phyloP scores from a whole-genome alignment of 1,140 invertebrate species.

The Bombyx mori region ASM3026992v2 NC_085118.1:1993501-1994000 shows the following conservation, averaged over 20 bases:
- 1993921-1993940: conserved; percentile 41
- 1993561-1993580: conserved; percentile 29
- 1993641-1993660: conserved; percentile 42
- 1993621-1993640: conserved; percentile 40
- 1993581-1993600: conserved; percentile 52
- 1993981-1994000: conserved; percentile 39
- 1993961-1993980: conserved; percentile 38
- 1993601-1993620: conserved; percentile 52
- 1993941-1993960: conserved; percentile 47
- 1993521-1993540: conserved; percentile 59
- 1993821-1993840: conserved; percentile 51
- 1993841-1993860: conserved; percentile 40
- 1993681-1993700: conserved; percentile 33
- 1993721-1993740: conserved; percentile 32
- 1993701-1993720: conserved; percentile 50
- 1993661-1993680: conserved; percentile 18
- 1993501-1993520: conserved; percentile 55
- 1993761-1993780: conserved; percentile 21
- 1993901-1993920: conserved; percentile 14
- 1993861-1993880: conserved; percentile 23
- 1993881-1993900: conserved; percentile 10
- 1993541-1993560: conserved; percentile 36
- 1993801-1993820: conserved; percentile 33
- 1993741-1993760: conserved; percentile 26
- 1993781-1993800: conserved; percentile 23